Evolutionary conservation across 2,797 vertebrate genomes (phyloP).

Genomic region (Hylomyscus alleni): DNA sequence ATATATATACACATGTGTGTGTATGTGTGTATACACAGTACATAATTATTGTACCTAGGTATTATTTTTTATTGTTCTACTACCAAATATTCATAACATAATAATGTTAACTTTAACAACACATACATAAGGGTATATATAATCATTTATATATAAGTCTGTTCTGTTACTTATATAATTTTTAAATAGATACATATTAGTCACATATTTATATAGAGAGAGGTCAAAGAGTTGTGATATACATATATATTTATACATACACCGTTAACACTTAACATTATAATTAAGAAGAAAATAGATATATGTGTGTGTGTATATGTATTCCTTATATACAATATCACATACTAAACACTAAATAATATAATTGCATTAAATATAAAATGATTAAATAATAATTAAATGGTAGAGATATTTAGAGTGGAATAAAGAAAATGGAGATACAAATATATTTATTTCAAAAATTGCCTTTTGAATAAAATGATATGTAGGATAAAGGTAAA

Average conservation of each 20-base stretch:
- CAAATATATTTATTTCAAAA: background rate
- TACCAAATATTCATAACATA: background rate
- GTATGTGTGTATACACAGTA: background rate
- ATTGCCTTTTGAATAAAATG: background rate
- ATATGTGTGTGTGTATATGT: too few species aligned
- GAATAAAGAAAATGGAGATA: background rate
- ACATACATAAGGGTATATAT: background rate
- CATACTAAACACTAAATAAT: conserved; percentile 24
- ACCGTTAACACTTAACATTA: background rate
- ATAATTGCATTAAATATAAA: conserved; percentile 30
- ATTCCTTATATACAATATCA: background rate
- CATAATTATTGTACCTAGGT: background rate
- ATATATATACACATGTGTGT: too few species aligned
- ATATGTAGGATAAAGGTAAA: background rate
- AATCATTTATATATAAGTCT: background rate
- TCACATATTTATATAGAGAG: background rate
- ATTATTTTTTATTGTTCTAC: background rate
- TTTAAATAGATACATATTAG: background rate
- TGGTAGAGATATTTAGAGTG: background rate
- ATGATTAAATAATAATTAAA: background rate
- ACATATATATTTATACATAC: background rate
- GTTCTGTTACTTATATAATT: background rate
- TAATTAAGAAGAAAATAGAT: background rate
- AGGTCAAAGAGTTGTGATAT: background rate
- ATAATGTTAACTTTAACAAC: background rate